Base-by-base conservation (phyloP, 1,140 invertebrate species). In the Drosophila parvula region DNA sequence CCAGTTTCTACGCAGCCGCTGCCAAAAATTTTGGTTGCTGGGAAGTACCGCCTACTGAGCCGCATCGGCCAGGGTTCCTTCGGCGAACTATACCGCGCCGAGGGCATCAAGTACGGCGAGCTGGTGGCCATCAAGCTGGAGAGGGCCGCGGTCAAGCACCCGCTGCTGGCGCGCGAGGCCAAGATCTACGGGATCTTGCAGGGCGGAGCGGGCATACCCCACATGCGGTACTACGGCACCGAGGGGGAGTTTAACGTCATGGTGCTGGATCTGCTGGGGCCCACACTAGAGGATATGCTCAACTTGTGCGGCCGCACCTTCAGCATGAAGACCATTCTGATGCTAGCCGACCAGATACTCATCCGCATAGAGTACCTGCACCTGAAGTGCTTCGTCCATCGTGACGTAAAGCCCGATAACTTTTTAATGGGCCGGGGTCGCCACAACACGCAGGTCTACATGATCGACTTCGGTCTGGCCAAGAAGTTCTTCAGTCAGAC, bases 391-490 rank as follows among this genome's bases (percentile, higher is more conserved):
- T 98, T 98, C 92, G 97, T 98, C 71, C 98, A 98, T 93, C 95
- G 98, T 81, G 96, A 96, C 84, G 97, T 98, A 85, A 97, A 98
- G 82, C 97, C 97, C 28, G 98, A 99, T 88, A 99, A 99, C 93
- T 99, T 99, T 93, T 94, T 99, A 41, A 98, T 99, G 97, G 97
- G 97, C 41, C 96, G 97, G 88, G 97, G 97, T n/a, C 94, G 96
- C 62, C 96, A 97, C 85, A 97, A 96, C 92, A 97, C 97, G 90
- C 97, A 97, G 93, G 92, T 98, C 30, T 98, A 97, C 92, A 94
- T 98, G 65, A 98, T 98, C 91, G 98, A 98, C 92, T 98, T 98
- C 93, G 98, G 98, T 70, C 92, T 99, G 83, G 97, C 98, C 61
- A 99, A 99, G 92, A 98, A 98, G 92, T 99, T 95, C 90, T 94